Base-by-base conservation (phyloP, 2,113 vertebrate genomes). In the Cryptotis parvus region DNA sequence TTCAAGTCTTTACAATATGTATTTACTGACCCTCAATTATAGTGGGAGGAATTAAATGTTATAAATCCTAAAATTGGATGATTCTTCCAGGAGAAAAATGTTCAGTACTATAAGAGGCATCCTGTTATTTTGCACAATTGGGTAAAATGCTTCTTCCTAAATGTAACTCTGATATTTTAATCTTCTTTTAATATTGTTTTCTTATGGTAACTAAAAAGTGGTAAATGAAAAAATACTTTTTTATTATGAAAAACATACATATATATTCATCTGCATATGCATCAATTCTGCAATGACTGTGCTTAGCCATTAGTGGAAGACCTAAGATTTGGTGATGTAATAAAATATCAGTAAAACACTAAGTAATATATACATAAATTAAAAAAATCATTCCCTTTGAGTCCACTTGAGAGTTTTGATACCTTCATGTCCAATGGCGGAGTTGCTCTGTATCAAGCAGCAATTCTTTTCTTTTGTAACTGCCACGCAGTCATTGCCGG, bases 371-470 rank as follows among this genome's bases (percentile, higher is more conserved):
- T 74, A 77, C 80, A 66, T 33, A 66, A 27, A 35, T 11, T 78
- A 22, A 20, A 1, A 20, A 29, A 0, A 26, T 81, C 3, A 70
- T 83, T 79, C 69, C 16, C 26, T 82, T 85, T 79, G 43, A 82
- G 10, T 8, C 7, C 27, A 20, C 24, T 49, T 33, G n/a, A 16
- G 61, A 78, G 37, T 29, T 80, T 73, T 68, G 8, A 15, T 77
- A 33, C 1, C 31, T 89, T 29, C 84, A 27, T 20, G 6, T 66
- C 55, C 76, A 11, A 31, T 35, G 29, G 18, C 1, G 8, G 3
- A 29, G 6, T 3, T 1, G 8, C 0, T 26, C 22, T 63, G 0
- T n/a, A 12, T n/a, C 49, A 33, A 0, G 0, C 8, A 29, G 24
- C 6, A 31, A 1, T 65, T 43, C 11, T 58, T 45, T 69, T 35